These are phyloP conservation scores for Drosophila funebris DNA, from an alignment of 1,140 invertebrate species.

Conservation along the genomic window DNA sequence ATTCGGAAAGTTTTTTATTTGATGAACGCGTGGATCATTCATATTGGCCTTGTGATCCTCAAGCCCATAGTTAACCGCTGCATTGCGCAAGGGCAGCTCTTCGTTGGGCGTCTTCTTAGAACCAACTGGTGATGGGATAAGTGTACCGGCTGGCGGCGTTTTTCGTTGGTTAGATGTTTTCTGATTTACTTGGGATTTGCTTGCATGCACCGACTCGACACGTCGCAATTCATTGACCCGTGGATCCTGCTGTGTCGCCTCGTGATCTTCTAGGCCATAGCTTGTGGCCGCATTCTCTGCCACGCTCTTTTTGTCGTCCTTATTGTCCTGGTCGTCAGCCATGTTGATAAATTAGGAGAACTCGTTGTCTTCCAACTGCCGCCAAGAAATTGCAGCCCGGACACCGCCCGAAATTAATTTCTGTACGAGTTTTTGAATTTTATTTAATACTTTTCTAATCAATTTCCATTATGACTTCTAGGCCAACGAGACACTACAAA, in stretches of 20 bases:
- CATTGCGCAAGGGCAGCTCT: conserved; percentile 20
- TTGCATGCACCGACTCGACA: not conserved
- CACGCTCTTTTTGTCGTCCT: not conserved
- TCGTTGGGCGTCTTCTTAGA: not conserved
- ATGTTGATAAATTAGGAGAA: conserved; percentile 14
- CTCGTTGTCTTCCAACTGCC: conserved; percentile 24
- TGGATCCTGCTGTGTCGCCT: conserved; percentile 50
- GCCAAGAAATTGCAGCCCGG: conserved; percentile 38
- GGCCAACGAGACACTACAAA: not conserved
- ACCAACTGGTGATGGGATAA: not conserved
- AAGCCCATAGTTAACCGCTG: conserved; percentile 19
- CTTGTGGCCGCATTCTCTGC: conserved; percentile 43
- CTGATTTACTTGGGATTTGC: not conserved
- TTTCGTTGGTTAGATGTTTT: no score
- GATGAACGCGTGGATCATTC: conserved; percentile 11
- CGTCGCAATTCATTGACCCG: conserved; percentile 34
- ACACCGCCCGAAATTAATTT: conserved; percentile 18
- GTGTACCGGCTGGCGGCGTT: not conserved
- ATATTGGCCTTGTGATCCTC: conserved; percentile 15
- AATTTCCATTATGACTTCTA: conserved; percentile 2
- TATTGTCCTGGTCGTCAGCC: conserved; percentile 10
- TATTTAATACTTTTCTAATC: not conserved
- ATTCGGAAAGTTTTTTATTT: not conserved
- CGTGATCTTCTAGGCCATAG: conserved; percentile 55
- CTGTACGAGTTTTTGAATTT: not conserved